A percentile compares a stretch with the other conserved stretches of the same genome.
phyloP scores from a whole-genome alignment of 2,113 vertebrate species.

The Colius striatus region DNA sequence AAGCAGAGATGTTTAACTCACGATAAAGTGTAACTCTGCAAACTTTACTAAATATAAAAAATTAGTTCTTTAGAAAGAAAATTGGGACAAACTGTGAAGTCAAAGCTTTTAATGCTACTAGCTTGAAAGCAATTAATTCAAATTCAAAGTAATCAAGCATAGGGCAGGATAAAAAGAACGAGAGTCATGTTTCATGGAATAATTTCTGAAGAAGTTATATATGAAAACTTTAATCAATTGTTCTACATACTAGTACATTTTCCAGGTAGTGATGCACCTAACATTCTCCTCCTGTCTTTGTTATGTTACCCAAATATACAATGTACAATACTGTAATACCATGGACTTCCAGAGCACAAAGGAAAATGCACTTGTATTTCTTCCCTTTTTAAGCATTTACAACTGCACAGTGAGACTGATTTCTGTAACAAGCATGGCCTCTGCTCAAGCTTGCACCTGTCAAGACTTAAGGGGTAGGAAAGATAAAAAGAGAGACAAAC shows the following conservation, averaged over 20 bases:
- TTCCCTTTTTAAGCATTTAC: not conserved
- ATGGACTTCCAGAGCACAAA: too few relatives aligned
- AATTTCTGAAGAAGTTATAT: not conserved
- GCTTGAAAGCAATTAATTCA: constrained; percentile 7
- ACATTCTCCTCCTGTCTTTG: not conserved
- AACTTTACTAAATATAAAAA: not conserved
- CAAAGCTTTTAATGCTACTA: not conserved
- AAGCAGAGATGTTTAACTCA: constrained; percentile 16
- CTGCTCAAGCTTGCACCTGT: not conserved
- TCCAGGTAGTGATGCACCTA: not conserved
- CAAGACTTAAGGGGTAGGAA: not conserved
- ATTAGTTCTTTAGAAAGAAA: not conserved
- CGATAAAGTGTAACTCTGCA: not conserved
- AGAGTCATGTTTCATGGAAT: not conserved
- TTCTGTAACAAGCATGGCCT: not conserved
- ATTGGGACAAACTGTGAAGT: not conserved
- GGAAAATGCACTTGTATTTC: not conserved
- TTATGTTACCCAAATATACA: not conserved
- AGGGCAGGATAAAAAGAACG: not conserved
- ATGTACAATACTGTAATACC: not conserved
- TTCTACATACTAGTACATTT: not conserved
- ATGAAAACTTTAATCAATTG: not conserved
- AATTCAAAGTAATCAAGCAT: not conserved
- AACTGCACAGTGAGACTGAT: not conserved
- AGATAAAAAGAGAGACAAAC: not conserved